Conservation (phyloP, 2,888 invertebrate species). For the Apodemia duryi region DNA sequence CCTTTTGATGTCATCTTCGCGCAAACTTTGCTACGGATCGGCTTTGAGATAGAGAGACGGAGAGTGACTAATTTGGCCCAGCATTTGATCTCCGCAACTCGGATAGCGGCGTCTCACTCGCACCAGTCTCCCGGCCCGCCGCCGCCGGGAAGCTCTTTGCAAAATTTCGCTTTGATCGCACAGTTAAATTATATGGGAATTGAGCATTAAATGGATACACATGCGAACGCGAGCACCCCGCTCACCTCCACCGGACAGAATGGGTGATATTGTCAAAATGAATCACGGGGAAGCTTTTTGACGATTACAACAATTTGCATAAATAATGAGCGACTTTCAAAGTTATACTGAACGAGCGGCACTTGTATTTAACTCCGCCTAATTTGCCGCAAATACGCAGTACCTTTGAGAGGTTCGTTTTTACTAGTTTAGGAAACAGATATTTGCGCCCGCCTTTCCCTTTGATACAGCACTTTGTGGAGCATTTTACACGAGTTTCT, state of each 20-base stretch:
- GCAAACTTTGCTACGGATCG: conserved; percentile 80
- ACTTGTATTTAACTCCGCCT: conserved; percentile 78
- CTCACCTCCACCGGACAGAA: conserved; percentile 40
- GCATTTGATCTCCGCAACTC: conserved; percentile 78
- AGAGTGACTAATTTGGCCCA: conserved; percentile 80
- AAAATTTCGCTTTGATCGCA: conserved; percentile 79
- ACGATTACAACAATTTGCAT: conserved; percentile 71
- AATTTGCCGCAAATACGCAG: conserved; percentile 76
- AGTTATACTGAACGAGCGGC: conserved; percentile 68
- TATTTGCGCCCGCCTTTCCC: conserved; percentile 78
- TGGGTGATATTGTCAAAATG: conserved; percentile 51
- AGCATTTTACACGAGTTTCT: conserved; percentile 80
- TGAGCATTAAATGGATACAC: conserved; percentile 79
- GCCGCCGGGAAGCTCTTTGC: conserved; percentile 76
- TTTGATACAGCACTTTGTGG: conserved; percentile 79
- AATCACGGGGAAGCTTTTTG: conserved; percentile 53
- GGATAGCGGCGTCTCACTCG: conserved; percentile 66
- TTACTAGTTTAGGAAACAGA: conserved; percentile 80
- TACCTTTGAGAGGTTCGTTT: conserved; percentile 77
- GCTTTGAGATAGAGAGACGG: conserved; percentile 80
- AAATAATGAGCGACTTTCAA: conserved; percentile 74
- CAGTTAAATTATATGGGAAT: conserved; percentile 80
- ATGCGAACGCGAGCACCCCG: conserved; percentile 47
- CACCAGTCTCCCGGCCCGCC: conserved; percentile 60
- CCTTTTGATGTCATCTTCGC: conserved; percentile 80